Evolutionary conservation across 2,888 invertebrate species (phyloP), one percentile per base, ranked within the genome.

Genomic region (Mellilla xanthometata): DNA sequence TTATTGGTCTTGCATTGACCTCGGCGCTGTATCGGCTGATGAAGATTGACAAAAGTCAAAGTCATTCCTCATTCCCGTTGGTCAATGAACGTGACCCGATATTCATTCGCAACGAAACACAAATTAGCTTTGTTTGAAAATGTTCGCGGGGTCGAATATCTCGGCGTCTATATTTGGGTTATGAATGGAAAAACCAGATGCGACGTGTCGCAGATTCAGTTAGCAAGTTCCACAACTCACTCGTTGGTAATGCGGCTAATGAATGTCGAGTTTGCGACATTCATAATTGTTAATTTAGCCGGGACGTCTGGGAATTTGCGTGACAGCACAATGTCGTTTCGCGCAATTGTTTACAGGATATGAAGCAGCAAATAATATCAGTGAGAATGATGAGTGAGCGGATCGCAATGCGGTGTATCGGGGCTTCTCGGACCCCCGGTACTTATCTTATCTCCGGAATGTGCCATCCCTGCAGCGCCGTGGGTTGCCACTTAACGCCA

Each of bases 391-490:
- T 87, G 87, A 86, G 72, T 79, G 69, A 72, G 68, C 72, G 64
- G 69, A 76, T 80, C 73, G 84, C 77, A 79, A 85, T 86, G 84
- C 72, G 63, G 53, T n/a, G n/a, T n/a, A n/a, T n/a, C 35, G 27
- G 13, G 24, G 10, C 24, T 26, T 36, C 36, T 36, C 48, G 56
- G 58, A 61, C 56, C 55, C 58, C 58, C 24, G 24, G 52, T 61
- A 54, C 60, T 55, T 83, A 82, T 83, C 84, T 86, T 85, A 84
- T 86, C 84, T 85, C 34, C 61, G 72, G 87, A 88, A 88, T 88
- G 86, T 77, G 79, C 75, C 76, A 80, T 75, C 79, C 80, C 78
- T 73, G 35, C 66, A 60, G 60, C 64, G 66, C 69, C 57, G 68
- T 76, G 74, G 76, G 77, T 64, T 64, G 70, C 79, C 83, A 85